Base-by-base conservation (phyloP, 1,140 invertebrate genomes). In the Achroia grisella region DNA sequence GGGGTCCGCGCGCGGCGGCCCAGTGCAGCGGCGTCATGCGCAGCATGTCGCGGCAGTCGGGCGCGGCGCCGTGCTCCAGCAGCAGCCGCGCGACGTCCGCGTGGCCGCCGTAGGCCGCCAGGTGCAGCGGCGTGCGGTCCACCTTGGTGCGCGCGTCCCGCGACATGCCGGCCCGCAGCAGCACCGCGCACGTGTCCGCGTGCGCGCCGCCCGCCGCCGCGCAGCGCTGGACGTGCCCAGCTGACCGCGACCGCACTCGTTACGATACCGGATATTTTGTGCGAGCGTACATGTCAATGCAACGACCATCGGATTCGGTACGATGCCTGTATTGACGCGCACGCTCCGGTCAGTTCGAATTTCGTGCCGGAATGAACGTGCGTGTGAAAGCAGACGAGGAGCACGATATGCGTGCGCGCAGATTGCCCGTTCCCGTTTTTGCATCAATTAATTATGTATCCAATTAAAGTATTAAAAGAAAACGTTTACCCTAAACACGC, bases 11-110 rank as follows among this genome's bases (percentile, higher is more conserved):
- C 84, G 97, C 95, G 36, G 94, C 94, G 8, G 96, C 95, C 97
- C 96, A 98, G 87, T 98, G 96, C 13, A 98, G 86, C 17, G 96
- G 95, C 14, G 96, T 97, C 96, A 97, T 98, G 70, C 91, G 91
- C 17, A 98, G 82, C 95, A 97, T 95, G 85, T 98, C 96, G 77
- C 88, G 90, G 49, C 55, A 52, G 44, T 72, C 69, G 0, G 50
- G 41, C 10, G 37, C 90, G 23, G 96, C 95, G 68, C 96, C 90
- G 81, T 97, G 95, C 0, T 89, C 89, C n/a, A 98, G 71, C 31
- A 98, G 84, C 12, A 96, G 80, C 56, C 91, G 88, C 6, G 94
- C 92, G 63, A 97, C 93, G 31, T 90, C 87, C 15, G 90, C 80
- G 79, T 97, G 93, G 0, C 96, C 96, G 68, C 95, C 94, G 71